phyloP scores from a whole-genome alignment of 2,797 vertebrate species.

The Rhabdomys pumilio region DNA sequence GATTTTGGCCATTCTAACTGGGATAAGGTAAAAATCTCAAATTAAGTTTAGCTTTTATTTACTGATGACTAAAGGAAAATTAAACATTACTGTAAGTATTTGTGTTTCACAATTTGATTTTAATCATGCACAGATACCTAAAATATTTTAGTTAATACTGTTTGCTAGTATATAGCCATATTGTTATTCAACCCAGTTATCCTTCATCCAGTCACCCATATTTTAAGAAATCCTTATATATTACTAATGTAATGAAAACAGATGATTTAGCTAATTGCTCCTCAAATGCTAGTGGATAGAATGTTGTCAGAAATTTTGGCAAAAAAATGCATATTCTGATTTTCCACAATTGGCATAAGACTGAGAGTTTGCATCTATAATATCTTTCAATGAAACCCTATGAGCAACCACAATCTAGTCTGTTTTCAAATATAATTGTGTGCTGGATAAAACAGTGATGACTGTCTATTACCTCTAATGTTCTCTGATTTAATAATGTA shows the following conservation, averaged over 20 bases:
- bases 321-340: not conserved
- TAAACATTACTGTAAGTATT: not conserved
- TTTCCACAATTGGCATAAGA: not conserved
- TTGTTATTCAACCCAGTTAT: not conserved
- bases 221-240: not conserved
- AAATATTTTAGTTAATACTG: not conserved
- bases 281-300: not conserved
- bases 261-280: not conserved
- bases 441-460: not conserved
- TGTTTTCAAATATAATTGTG: not conserved
- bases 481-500: not conserved
- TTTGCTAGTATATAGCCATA: not conserved
- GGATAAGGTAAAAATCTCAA: not conserved
- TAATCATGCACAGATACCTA: not conserved
- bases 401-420: not conserved
- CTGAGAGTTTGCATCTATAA: not conserved
- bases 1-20: not conserved
- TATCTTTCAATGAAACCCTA: not conserved
- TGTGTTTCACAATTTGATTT: not conserved
- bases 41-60: not conserved
- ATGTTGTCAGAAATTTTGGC: not conserved
- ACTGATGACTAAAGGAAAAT: not conserved
- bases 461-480: not conserved
- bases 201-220: not conserved
- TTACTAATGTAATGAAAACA: not conserved